Percentiles rank a stretch among this genome's conserved stretches.
These are phyloP conservation scores for Acrobasis consociella DNA, from an alignment of 2,888 invertebrate genomes.

Conservation along the genomic window DNA sequence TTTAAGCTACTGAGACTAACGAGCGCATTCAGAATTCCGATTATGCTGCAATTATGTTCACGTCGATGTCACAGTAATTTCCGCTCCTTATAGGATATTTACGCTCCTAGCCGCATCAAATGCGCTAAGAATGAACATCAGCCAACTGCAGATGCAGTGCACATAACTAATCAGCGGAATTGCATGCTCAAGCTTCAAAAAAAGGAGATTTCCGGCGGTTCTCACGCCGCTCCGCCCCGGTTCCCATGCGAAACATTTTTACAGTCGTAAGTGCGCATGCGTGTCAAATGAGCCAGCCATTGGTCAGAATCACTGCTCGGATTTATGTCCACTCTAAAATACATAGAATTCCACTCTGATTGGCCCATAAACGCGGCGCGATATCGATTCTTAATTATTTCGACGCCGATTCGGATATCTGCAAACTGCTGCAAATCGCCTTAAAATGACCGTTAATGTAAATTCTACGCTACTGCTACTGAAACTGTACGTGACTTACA, in stretches of 20 bases:
- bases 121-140: conserved; percentile 23
- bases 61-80: conserved; percentile 20
- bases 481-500: conserved; percentile 14
- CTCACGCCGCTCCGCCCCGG: conserved; percentile 67
- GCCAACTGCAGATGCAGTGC: conserved; percentile 42
- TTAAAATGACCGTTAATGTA: conserved; percentile 14
- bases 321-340: conserved; percentile 58
- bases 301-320: conserved; percentile 55
- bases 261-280: conserved; percentile 63
- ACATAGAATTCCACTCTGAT: conserved; percentile 58
- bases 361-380: conserved; percentile 52
- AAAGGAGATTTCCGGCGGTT: conserved; percentile 67
- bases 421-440: conserved; percentile 32
- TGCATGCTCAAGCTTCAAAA: conserved; percentile 39
- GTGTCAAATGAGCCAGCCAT: conserved; percentile 60
- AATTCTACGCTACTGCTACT: conserved; percentile 12
- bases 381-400: conserved; percentile 58
- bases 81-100: conserved; percentile 17
- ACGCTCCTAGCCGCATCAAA: conserved; percentile 14
- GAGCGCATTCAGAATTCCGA: conserved; percentile 6
- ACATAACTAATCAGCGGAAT: conserved; percentile 44
- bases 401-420: conserved; percentile 44
- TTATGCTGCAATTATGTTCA: background rate
- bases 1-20: background rate
- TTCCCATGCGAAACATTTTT: conserved; percentile 68